Conservation (phyloP, 2,888 invertebrate genomes). For the Mantis religiosa region DNA sequence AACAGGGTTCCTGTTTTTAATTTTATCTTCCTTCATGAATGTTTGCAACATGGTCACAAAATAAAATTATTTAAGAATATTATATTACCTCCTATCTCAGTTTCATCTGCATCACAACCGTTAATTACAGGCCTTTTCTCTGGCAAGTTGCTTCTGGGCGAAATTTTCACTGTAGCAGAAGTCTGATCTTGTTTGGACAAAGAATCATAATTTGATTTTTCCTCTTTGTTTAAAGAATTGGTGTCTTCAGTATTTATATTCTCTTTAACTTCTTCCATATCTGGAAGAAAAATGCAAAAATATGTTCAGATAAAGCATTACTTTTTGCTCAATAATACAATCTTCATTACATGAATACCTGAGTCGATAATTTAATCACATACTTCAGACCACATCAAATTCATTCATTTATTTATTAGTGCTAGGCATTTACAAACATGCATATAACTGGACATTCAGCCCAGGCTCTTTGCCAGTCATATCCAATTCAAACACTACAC, state of each 20-base stretch:
- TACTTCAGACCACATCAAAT: too few relatives aligned
- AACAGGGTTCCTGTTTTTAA: too few relatives aligned
- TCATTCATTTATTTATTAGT: too few relatives aligned
- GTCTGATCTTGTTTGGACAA: background rate
- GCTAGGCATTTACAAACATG: too few relatives aligned
- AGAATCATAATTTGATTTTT: background rate
- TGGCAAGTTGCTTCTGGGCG: background rate
- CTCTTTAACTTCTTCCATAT: background rate
- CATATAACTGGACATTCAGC: too few relatives aligned
- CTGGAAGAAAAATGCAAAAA: background rate
- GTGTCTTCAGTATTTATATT: background rate
- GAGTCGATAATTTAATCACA: too few relatives aligned
- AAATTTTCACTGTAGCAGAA: background rate
- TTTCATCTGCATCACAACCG: background rate
- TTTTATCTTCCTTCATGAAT: too few relatives aligned
- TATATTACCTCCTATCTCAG: background rate
- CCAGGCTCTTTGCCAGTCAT: too few relatives aligned
- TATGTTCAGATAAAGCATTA: background rate
- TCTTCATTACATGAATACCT: too few relatives aligned
- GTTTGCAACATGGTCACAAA: too few relatives aligned
- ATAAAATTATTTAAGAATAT: background rate
- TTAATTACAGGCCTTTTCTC: background rate
- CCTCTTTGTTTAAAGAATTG: background rate
- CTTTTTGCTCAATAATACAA: too few relatives aligned
- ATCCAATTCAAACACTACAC: too few relatives aligned